Conservation (phyloP, 2,113 vertebrate species). For the Ciconia boyciana region DNA sequence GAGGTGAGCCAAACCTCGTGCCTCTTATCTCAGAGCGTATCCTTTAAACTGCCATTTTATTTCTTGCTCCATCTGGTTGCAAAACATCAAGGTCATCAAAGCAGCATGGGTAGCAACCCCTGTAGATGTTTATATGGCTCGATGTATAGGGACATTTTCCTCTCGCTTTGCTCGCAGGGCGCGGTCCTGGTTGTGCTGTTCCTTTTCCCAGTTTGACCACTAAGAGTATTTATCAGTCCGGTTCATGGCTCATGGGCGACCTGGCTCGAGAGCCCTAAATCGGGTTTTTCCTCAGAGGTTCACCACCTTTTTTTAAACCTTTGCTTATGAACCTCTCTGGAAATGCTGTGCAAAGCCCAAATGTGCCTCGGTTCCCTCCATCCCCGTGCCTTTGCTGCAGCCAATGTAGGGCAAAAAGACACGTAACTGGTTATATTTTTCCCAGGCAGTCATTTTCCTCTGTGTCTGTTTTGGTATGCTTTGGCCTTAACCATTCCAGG, state of each 20-base stretch:
- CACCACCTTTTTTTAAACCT: not conserved
- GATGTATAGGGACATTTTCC: not conserved
- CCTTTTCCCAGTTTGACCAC: not conserved
- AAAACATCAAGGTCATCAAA: not conserved
- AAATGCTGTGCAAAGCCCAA: not conserved
- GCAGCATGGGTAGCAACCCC: not conserved
- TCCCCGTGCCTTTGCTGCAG: fast-evolving
- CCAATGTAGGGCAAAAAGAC: not conserved
- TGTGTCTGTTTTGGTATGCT: not conserved
- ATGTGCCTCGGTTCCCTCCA: not conserved
- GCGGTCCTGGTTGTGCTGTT: not conserved
- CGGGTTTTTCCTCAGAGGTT: not conserved
- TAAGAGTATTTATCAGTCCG: not conserved
- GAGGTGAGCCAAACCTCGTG: not conserved
- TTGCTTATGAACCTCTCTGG: not conserved
- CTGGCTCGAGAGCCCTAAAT: not conserved
- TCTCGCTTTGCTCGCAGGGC: not conserved
- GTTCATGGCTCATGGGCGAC: not conserved
- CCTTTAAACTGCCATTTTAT: not conserved
- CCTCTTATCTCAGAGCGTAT: not conserved
- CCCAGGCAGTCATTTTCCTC: not conserved
- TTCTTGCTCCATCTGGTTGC: not conserved
- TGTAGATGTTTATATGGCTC: not conserved
- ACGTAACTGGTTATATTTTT: not conserved
- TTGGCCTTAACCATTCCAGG: not conserved